Conservation (phyloP, 2,888 invertebrate species). For the Leucozona laternaria region DNA sequence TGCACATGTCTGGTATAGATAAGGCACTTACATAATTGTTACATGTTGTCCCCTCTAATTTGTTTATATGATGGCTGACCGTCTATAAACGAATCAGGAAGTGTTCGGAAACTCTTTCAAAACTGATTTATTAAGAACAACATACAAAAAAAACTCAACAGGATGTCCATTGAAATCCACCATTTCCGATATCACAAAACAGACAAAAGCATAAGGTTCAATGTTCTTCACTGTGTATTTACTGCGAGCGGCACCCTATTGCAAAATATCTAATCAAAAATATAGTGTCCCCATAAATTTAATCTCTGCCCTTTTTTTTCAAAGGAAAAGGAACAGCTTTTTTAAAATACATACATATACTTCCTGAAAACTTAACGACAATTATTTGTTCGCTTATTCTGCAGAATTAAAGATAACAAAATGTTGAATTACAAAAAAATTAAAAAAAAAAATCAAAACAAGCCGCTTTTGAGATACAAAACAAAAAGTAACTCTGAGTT, state of each 20-base stretch:
- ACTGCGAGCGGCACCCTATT: conserved; percentile 50
- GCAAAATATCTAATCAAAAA: conserved; percentile 53
- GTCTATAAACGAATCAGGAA: neutral
- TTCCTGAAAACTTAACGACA: conserved; percentile 42
- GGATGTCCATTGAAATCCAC: conserved; percentile 34
- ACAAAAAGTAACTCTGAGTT: conserved; percentile 41
- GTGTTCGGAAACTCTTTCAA: neutral
- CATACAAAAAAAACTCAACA: conserved; percentile 31
- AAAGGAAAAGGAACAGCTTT: conserved; percentile 11
- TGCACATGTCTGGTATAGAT: too few species aligned
- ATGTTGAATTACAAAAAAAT: conserved; percentile 10
- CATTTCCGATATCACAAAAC: conserved; percentile 8
- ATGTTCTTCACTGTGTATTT: conserved; percentile 9
- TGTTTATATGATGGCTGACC: neutral
- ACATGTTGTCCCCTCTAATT: neutral
- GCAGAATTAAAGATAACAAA: conserved; percentile 64
- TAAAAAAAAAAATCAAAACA: conserved; percentile 21
- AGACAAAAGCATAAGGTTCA: conserved; percentile 37
- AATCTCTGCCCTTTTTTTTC: neutral
- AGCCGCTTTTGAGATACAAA: conserved; percentile 44
- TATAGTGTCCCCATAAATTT: conserved; percentile 34
- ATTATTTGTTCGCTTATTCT: conserved; percentile 37
- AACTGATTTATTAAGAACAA: conserved; percentile 8
- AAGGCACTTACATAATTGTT: too few species aligned
- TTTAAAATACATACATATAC: conserved; percentile 23